phyloP scores from a whole-genome alignment of 2,888 invertebrate species.

The Papilio elwesi region DNA sequence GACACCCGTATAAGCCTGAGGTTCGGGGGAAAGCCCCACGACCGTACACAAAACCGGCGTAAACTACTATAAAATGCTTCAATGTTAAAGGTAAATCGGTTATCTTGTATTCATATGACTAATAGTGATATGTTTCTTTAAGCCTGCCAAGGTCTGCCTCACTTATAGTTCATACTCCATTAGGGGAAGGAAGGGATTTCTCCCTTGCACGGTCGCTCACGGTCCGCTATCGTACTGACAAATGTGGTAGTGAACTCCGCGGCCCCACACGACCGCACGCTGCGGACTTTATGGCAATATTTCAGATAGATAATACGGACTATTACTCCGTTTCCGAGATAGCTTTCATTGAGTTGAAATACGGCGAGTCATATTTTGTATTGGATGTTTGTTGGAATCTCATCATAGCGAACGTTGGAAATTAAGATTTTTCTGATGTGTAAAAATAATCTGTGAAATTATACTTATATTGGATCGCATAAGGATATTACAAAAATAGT shows the following conservation, averaged over 20 bases:
- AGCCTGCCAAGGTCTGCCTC: not conserved
- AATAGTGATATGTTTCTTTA: slow-evolving; percentile 7
- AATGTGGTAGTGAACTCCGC: slow-evolving; percentile 40
- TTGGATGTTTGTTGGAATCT: slow-evolving; percentile 33
- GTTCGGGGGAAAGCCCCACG: no score
- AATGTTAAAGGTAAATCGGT: no score
- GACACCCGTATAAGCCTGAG: no score
- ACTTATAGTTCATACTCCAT: slow-evolving; percentile 17
- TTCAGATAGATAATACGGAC: slow-evolving; percentile 47
- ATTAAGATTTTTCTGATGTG: not conserved
- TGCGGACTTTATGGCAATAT: slow-evolving; percentile 43
- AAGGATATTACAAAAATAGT: no score
- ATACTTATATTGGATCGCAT: no score
- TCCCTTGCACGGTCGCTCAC: slow-evolving; percentile 25
- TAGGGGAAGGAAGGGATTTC: slow-evolving; percentile 30
- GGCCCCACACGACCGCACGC: slow-evolving; percentile 38
- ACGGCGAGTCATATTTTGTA: slow-evolving; percentile 38
- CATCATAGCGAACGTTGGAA: slow-evolving; percentile 24
- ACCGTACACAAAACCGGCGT: no score
- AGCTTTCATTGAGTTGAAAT: slow-evolving; percentile 44
- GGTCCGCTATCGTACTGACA: slow-evolving; percentile 39
- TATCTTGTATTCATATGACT: not conserved
- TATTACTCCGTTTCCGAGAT: slow-evolving; percentile 43
- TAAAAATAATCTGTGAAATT: not conserved
- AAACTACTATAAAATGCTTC: no score